Evolutionary conservation across 2,888 invertebrate species (phyloP), one percentile per base, ranked within the genome.

Genomic region (Caenorhabditis uteleia): DNA sequence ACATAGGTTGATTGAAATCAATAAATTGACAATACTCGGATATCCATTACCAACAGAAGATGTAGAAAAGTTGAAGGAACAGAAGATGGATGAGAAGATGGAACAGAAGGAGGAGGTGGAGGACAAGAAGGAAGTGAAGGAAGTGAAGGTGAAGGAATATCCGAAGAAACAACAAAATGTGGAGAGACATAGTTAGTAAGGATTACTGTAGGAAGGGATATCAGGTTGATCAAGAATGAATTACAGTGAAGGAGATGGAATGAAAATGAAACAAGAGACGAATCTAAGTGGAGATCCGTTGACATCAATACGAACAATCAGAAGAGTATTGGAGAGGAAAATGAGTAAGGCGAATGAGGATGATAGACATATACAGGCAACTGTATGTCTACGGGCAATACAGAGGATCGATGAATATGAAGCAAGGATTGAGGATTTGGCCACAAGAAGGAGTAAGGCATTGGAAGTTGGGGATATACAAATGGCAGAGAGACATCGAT

Each of bases 401-500:
- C 75, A 79, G 33, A 36, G 77, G 31, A 55, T 78, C 26, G 70
- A 74, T 12, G 79, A 77, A 34, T 78, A 77, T 50, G 79, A 76
- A 40, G 69, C 53, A 23, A 55, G 70, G 33, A 62, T 78, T 31
- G 62, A 68, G 29, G 68, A 71, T 38, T 40, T 78, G 45, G 57
- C 70, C n/a, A 50, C 54, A 10, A 58, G 73, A 45, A 46, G 74
- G 46, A 68, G 66, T 20, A 62, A 51, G 3, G 78, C 78, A 3
- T 47, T 76, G 16, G 57, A 60, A 26, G 44, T 38, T 14, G 68
- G 66, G 1, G 73, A 73, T 43, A 18, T 57, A 18, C 26, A 46
- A 10, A 54, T 58, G 70, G 79, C 78, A 0, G 73, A 77, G 54
- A 62, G 74, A 42, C 64, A 72, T 21, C 59, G 64, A 23, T 54